A percentile compares a stretch with the other conserved stretches of the same genome.
These are phyloP conservation scores for Corythornis madagascariensis DNA, from an alignment of 2,113 vertebrate genomes.

Conservation along the genomic window DNA sequence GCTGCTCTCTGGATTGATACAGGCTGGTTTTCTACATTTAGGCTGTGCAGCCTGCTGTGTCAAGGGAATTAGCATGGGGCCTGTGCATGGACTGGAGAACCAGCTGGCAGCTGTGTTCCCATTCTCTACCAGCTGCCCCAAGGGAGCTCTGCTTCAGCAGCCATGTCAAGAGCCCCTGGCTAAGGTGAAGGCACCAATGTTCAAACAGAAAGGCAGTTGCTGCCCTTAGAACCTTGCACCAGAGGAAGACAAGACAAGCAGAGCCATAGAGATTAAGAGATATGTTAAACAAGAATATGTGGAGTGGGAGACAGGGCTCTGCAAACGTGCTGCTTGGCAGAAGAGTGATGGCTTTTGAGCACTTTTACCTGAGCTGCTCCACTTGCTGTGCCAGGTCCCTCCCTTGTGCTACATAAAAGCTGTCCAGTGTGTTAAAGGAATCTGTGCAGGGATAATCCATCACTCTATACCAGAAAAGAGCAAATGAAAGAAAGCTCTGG, in stretches of 20 bases:
- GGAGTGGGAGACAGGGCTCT: neutral
- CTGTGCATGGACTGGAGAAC: conserved; percentile 9
- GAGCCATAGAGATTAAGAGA: neutral
- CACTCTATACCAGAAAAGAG: neutral
- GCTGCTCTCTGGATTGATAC: neutral
- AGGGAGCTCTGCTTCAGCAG: neutral
- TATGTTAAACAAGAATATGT: neutral
- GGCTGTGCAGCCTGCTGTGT: neutral
- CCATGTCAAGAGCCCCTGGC: neutral
- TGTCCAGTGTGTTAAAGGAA: neutral
- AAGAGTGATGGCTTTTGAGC: neutral
- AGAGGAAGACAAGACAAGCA: neutral
- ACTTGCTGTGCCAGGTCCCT: neutral
- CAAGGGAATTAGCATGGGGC: neutral
- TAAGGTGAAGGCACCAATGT: neutral
- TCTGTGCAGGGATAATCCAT: neutral
- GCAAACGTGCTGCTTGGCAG: neutral
- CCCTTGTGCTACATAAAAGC: neutral
- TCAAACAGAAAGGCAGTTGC: neutral
- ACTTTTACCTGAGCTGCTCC: neutral
- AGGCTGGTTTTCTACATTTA: conserved; percentile 11
- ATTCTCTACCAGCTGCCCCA: neutral
- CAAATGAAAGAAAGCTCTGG: neutral
- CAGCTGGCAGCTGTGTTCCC: neutral
- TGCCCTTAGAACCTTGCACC: neutral